Evolutionary conservation across 2,888 invertebrate genomes (phyloP), one percentile per base, ranked within the genome.

Genomic region (Agrilus mali): DNA sequence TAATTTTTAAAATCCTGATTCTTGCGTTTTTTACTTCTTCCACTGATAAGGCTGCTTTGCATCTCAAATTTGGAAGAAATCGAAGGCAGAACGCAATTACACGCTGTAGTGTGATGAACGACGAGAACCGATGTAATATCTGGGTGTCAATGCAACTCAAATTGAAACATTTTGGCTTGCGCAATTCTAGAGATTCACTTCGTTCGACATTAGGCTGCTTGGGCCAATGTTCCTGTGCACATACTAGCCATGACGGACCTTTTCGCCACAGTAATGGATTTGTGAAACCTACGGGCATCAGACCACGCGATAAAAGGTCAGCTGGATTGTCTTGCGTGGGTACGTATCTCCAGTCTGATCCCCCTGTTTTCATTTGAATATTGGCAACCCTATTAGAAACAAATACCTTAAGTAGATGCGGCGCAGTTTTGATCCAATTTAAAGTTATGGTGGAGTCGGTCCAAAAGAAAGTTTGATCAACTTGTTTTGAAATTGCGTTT

Each of bases 361-460:
- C 14, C 39, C 38, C 38, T 27, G 46, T 27, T 40, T 33, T 33
- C 10, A 22, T 13, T 14, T 44, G 34, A 20, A 47, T 46, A 41
- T 51, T 43, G 8, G 47, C 35, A 3, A 51, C 50, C 13, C 54
- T 32, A 38, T 52, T 53, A 4, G 45, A 37, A 1, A 54, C 54
- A 35, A 53, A 55, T 1, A 50, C 47, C 40, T 50, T 47, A 51
- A 51, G 52, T 7, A 42, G 27, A 15, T 34, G 17, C 32, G 53
- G 48, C 8, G 46, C 36, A 17, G 47, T 33, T 8, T 16, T 20
- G 7, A 57, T 43, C 57, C 58, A 60, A 31, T 48, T 47, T 2
- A 60, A 42, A 2, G 52, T 53, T 5, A 60, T 53, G 20, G 52
- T 53, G 0, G 56, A 58, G 43, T 60, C 59, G 5, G 54, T 51